Evolutionary conservation across 1,140 invertebrate species (phyloP).

Genomic region (Sycophila sp.): DNA sequence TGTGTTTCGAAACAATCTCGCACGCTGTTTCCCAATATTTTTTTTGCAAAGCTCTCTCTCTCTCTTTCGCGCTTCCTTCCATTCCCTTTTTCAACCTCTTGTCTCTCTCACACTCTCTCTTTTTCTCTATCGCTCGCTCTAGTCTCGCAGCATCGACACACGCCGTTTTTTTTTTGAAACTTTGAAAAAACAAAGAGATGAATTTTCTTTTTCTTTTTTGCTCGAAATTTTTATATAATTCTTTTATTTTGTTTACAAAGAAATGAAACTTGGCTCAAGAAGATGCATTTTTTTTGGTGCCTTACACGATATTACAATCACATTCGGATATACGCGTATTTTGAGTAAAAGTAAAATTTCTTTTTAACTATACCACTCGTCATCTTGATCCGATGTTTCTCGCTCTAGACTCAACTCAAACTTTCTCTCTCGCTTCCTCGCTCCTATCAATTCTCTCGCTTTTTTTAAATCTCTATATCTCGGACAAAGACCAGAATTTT

Average conservation of each 20-base stretch:
- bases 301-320: constrained; percentile 34
- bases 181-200: constrained; percentile 12
- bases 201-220: not conserved
- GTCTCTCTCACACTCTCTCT: constrained; percentile 39
- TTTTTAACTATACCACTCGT: no score
- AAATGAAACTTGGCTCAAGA: constrained; percentile 26
- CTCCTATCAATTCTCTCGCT: constrained; percentile 9
- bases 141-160: constrained; percentile 38
- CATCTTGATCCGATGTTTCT: constrained; percentile 23
- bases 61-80: constrained; percentile 28
- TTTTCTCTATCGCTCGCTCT: constrained; percentile 33
- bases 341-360: constrained; percentile 21
- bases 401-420: not conserved
- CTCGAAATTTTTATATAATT: not conserved
- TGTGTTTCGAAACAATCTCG: constrained; percentile 30
- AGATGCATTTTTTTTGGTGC: constrained; percentile 13
- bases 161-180: constrained; percentile 22
- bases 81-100: constrained; percentile 2
- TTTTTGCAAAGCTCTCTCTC: constrained; percentile 38
- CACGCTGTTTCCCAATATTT: constrained; percentile 33
- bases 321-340: constrained; percentile 33
- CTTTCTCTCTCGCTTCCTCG: not conserved
- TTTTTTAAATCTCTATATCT: constrained; percentile 45
- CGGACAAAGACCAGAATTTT: constrained; percentile 57
- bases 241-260: not conserved